phyloP scores from a whole-genome alignment of 2,113 vertebrate species.

The Turdus rufiventris region DNA sequence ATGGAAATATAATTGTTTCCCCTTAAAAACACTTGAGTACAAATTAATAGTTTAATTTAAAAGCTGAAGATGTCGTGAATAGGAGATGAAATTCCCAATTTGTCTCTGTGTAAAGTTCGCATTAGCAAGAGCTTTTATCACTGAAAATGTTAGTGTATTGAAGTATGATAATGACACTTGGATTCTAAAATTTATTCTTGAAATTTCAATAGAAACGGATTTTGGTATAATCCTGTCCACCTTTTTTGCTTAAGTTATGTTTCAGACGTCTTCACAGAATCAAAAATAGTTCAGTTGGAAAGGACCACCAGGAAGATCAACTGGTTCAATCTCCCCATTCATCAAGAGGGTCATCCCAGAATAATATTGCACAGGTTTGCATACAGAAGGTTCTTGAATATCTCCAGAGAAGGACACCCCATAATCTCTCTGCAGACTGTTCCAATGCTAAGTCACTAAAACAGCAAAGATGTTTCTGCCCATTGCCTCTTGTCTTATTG shows the following conservation, averaged over 20 bases:
- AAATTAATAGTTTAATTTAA: not conserved
- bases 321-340: not conserved
- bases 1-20: not conserved
- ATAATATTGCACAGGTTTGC: not conserved
- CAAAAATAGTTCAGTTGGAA: not conserved
- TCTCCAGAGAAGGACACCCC: not conserved
- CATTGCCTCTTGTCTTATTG: accelerated
- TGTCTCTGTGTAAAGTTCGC: not conserved
- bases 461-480: not conserved
- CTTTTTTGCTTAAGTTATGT: not conserved
- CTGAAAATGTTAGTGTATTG: not conserved
- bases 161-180: not conserved
- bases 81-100: not conserved
- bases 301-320: accelerated
- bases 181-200: not conserved
- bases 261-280: not conserved
- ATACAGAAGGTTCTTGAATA: not conserved
- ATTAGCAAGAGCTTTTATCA: not conserved
- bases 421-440: not conserved
- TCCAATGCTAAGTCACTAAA: not conserved
- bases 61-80: not conserved
- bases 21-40: not conserved
- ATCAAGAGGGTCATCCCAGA: not conserved
- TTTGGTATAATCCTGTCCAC: not conserved
- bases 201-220: not conserved